Conservation (phyloP, 1,140 invertebrate species). For the Bradysia coprophila region DNA sequence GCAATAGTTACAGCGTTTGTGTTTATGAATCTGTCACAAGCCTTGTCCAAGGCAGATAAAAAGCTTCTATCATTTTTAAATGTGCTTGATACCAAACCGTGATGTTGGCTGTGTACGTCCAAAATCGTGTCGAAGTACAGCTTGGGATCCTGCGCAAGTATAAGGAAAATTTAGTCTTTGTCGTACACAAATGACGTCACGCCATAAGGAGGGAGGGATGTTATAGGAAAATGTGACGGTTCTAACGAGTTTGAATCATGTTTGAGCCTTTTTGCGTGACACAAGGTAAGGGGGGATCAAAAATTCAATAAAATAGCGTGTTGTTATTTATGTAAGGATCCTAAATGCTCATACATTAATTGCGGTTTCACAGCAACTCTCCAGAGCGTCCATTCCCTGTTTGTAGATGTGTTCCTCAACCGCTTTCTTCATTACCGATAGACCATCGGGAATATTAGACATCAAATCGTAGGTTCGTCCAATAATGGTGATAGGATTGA, state of each 20-base stretch:
- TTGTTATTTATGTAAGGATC: too few relatives aligned
- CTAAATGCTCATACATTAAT: constrained; percentile 46
- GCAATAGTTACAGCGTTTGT: constrained; percentile 81
- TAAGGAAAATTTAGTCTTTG: too few relatives aligned
- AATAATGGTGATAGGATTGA: too few relatives aligned
- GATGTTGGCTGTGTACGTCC: constrained; percentile 95
- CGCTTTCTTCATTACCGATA: constrained; percentile 71
- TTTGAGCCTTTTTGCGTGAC: too few relatives aligned
- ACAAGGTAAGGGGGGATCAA: too few relatives aligned
- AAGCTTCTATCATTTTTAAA: constrained; percentile 96
- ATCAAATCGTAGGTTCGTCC: constrained; percentile 92
- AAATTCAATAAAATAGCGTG: too few relatives aligned
- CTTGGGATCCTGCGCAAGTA: constrained; percentile 98
- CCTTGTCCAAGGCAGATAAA: constrained; percentile 91
- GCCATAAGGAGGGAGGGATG: too few relatives aligned
- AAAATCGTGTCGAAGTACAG: constrained; percentile 94
- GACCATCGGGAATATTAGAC: constrained; percentile 79
- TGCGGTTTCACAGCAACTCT: constrained; percentile 72
- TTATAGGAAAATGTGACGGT: too few relatives aligned
- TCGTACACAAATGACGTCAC: too few relatives aligned
- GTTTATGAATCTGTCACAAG: constrained; percentile 95
- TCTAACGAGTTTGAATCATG: too few relatives aligned
- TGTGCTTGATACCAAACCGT: constrained; percentile 77
- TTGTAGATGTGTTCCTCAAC: constrained; percentile 87
- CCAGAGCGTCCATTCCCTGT: constrained; percentile 83